phyloP scores from a whole-genome alignment of 1,140 invertebrate species.

The Bombus impatiens region DNA sequence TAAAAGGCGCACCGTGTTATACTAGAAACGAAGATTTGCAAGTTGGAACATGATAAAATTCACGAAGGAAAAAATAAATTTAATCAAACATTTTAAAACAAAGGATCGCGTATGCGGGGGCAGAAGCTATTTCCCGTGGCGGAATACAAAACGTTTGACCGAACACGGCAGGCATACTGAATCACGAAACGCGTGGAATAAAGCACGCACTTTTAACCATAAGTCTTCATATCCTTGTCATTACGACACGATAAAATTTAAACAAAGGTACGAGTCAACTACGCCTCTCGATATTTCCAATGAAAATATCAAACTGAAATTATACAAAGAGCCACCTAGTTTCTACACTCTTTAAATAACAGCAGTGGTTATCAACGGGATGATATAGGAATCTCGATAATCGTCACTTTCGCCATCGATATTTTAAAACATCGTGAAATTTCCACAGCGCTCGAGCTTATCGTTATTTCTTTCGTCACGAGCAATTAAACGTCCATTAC shows the following conservation, averaged over 20 bases:
- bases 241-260: too few species aligned
- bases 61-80: neutral
- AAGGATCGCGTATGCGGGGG: constrained; percentile 27
- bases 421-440: neutral
- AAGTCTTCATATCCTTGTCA: too few species aligned
- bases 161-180: constrained; percentile 31
- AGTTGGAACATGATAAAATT: neutral
- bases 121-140: constrained; percentile 10
- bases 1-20: too few species aligned
- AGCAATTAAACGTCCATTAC: constrained; percentile 57
- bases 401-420: too few species aligned
- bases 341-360: too few species aligned
- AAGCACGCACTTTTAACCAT: neutral
- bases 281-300: too few species aligned
- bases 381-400: too few species aligned
- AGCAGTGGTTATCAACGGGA: too few species aligned
- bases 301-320: too few species aligned
- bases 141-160: constrained; percentile 43
- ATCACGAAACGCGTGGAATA: neutral
- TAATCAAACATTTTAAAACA: constrained; percentile 1
- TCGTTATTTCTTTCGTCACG: constrained; percentile 23
- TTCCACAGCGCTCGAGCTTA: neutral
- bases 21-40: neutral
- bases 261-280: too few species aligned
- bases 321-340: too few species aligned